Conservation (phyloP, 2,797 vertebrate species). For the Orientallactaga sibirica region DNA sequence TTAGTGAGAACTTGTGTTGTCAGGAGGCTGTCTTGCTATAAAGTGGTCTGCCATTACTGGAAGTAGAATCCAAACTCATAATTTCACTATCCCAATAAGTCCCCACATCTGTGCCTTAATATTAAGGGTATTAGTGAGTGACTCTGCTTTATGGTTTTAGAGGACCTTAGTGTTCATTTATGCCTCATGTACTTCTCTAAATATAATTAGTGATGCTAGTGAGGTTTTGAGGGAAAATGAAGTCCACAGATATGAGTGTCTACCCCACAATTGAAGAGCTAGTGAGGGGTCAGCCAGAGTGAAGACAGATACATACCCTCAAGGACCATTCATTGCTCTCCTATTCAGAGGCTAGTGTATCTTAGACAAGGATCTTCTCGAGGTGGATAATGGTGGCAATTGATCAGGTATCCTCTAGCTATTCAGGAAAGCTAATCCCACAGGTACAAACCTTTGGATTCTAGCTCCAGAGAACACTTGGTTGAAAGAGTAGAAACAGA, state of each 20-base stretch:
- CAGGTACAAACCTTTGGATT: not conserved
- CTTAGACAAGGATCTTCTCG: not conserved
- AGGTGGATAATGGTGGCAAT: not conserved
- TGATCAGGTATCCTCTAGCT: not conserved
- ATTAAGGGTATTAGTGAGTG: not conserved
- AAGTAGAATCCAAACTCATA: constrained; percentile 13
- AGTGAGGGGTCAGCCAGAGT: not conserved
- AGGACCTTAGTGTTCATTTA: constrained; percentile 4
- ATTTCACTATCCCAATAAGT: constrained; percentile 45
- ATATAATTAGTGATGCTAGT: not conserved
- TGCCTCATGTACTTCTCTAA: not conserved
- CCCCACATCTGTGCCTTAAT: not conserved
- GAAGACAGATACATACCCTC: not conserved
- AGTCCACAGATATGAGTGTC: not conserved
- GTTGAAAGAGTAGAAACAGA: not conserved
- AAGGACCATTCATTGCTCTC: not conserved
- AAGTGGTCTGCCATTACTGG: not conserved
- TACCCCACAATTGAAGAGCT: not conserved
- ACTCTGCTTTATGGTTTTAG: not conserved
- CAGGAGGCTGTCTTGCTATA: constrained; percentile 6
- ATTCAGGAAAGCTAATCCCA: not conserved
- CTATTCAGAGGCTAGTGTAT: not conserved
- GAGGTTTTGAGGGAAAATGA: not conserved
- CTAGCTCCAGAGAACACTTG: not conserved
- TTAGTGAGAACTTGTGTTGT: constrained; percentile 38